Percentiles rank a stretch among this genome's conserved stretches.
phyloP scores from a whole-genome alignment of 2,888 invertebrate species.

The Petrolisthes cinctipes region DNA sequence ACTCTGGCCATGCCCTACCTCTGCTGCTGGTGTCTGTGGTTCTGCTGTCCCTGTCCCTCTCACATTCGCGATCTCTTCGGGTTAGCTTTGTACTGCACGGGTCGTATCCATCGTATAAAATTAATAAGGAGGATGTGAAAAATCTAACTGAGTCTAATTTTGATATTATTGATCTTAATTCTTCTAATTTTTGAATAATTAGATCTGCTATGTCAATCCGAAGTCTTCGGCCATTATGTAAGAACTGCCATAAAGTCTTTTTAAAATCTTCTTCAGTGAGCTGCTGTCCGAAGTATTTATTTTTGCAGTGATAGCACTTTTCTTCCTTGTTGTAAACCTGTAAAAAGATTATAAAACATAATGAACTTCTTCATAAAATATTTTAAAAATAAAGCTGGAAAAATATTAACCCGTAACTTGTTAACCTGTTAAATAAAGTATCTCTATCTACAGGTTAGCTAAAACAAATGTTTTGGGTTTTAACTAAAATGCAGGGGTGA shows the following conservation, averaged over 20 bases:
- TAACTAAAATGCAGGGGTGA: no score
- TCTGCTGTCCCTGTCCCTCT: conserved; percentile 46
- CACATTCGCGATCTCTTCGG: conserved; percentile 41
- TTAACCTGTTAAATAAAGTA: no score
- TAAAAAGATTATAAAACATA: conserved; percentile 40
- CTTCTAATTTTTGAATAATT: conserved; percentile 67
- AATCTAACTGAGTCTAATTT: conserved; percentile 69
- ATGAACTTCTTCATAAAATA: no score
- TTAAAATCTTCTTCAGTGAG: conserved; percentile 72
- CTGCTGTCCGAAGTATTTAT: conserved; percentile 74
- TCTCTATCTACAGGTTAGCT: no score
- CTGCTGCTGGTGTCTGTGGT: conserved; percentile 22
- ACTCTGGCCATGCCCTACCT: conserved; percentile 32
- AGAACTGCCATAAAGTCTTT: conserved; percentile 71
- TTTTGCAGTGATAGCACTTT: conserved; percentile 72
- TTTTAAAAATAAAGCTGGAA: no score
- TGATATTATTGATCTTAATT: conserved; percentile 67
- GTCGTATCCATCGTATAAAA: conserved; percentile 73
- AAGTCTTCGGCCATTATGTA: conserved; percentile 72
- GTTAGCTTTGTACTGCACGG: conserved; percentile 13
- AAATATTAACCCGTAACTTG: no score
- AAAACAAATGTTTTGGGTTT: no score
- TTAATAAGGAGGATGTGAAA: conserved; percentile 74
- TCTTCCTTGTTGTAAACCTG: conserved; percentile 73
- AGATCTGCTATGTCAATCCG: conserved; percentile 69